These are phyloP conservation scores for Tragelaphus imberbis DNA, from an alignment of 2,113 vertebrate species.

Conservation along the genomic window DNA sequence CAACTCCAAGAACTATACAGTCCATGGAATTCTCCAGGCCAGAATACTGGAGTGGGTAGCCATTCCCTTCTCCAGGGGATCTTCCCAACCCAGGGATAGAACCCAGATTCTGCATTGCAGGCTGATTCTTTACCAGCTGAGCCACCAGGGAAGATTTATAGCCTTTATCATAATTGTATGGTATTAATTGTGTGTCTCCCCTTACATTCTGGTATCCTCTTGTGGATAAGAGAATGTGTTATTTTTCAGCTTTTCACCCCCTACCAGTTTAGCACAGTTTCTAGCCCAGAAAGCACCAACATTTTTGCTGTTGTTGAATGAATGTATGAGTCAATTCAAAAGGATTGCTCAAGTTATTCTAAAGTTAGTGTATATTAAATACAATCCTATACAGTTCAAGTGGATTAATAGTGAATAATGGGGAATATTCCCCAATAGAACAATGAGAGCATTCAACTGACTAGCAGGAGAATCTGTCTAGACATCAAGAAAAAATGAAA, in stretches of 20 bases:
- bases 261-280: background rate
- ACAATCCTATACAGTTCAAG: background rate
- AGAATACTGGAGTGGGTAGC: background rate
- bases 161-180: background rate
- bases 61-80: background rate
- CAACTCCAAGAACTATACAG: background rate
- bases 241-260: background rate
- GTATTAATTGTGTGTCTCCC: background rate
- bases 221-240: background rate
- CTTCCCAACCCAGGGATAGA: background rate
- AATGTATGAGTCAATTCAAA: background rate
- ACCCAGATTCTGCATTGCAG: background rate
- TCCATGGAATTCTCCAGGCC: background rate
- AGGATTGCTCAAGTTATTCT: background rate
- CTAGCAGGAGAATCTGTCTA: background rate
- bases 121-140: background rate
- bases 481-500: conserved; percentile 22
- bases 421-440: background rate
- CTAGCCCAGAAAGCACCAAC: background rate
- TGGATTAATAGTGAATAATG: background rate
- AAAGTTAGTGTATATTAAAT: background rate
- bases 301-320: background rate
- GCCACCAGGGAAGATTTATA: background rate
- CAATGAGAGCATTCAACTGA: conserved; percentile 38
- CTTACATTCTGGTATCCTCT: background rate